Percentiles rank a stretch among this genome's conserved stretches.
Conservation (phyloP, 2,113 vertebrate species). For the Calypte anna region DNA sequence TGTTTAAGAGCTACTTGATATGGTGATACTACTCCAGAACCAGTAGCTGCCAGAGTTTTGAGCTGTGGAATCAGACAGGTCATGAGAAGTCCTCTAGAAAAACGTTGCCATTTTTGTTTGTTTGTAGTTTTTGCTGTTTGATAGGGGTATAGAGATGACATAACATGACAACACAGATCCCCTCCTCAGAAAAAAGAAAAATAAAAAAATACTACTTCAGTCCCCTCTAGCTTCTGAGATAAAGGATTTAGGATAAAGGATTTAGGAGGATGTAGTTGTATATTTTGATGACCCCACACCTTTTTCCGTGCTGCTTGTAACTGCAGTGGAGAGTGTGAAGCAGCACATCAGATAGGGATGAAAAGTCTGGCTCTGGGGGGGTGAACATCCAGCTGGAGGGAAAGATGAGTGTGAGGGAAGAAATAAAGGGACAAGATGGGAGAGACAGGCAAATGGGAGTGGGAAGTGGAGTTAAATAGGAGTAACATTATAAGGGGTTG, state of each 20-base stretch:
- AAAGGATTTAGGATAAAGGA: neutral
- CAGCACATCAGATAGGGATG: neutral
- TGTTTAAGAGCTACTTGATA: neutral
- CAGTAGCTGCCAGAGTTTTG: neutral
- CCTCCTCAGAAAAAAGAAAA: neutral
- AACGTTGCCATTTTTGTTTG: neutral
- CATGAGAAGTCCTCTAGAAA: neutral
- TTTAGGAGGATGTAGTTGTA: neutral
- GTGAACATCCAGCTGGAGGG: neutral
- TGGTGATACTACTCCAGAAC: neutral
- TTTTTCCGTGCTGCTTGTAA: neutral
- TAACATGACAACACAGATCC: neutral
- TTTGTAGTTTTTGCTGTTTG: neutral
- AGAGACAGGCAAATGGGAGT: neutral
- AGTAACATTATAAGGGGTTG: neutral
- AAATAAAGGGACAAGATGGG: neutral
- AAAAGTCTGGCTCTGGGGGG: neutral
- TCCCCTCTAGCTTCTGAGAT: neutral
- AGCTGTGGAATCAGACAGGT: neutral
- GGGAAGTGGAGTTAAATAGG: neutral
- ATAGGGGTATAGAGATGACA: neutral
- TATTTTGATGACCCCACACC: neutral
- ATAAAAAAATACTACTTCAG: neutral
- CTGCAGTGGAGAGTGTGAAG: neutral
- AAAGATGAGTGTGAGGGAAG: neutral